A percentile compares a stretch with the other conserved stretches of the same genome.
Conservation (phyloP, 2,888 invertebrate genomes). For the Leptopterna dolabrata region DNA sequence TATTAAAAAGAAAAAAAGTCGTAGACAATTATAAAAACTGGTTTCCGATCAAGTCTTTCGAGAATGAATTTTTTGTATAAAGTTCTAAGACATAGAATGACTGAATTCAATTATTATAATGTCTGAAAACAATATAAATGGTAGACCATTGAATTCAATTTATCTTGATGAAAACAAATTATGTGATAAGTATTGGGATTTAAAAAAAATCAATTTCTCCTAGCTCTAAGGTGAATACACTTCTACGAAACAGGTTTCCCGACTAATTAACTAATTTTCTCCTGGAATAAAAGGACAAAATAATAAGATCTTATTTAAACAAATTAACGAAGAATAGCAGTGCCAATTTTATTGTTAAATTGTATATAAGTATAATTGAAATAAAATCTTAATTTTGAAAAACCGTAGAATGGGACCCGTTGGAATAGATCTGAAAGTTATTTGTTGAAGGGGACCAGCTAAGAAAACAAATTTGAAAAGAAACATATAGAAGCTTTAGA, state of each 20-base stretch:
- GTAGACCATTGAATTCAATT: neutral
- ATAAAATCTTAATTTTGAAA: neutral
- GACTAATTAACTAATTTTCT: neutral
- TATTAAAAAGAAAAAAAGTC: neutral
- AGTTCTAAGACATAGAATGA: conserved; percentile 1
- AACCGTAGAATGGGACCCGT: conserved; percentile 10
- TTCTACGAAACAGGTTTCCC: neutral
- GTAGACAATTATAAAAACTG: neutral
- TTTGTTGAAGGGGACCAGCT: conserved; percentile 21
- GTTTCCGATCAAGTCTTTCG: conserved; percentile 27
- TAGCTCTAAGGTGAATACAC: neutral
- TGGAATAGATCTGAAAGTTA: conserved; percentile 24
- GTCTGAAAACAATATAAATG: neutral
- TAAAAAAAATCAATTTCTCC: neutral
- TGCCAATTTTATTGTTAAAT: conserved; percentile 7
- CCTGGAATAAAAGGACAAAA: neutral
- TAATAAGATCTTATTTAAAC: neutral
- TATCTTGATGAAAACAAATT: neutral
- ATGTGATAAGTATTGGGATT: neutral
- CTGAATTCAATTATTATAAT: conserved; percentile 1
- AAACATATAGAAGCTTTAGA: neutral
- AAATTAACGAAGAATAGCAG: conserved; percentile 4
- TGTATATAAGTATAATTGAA: neutral
- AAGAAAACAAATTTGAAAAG: conserved; percentile 14
- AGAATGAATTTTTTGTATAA: neutral